Percentiles rank a stretch among this genome's conserved stretches.
phyloP scores from a whole-genome alignment of 2,113 vertebrate genomes.

The Zingel zingel region DNA sequence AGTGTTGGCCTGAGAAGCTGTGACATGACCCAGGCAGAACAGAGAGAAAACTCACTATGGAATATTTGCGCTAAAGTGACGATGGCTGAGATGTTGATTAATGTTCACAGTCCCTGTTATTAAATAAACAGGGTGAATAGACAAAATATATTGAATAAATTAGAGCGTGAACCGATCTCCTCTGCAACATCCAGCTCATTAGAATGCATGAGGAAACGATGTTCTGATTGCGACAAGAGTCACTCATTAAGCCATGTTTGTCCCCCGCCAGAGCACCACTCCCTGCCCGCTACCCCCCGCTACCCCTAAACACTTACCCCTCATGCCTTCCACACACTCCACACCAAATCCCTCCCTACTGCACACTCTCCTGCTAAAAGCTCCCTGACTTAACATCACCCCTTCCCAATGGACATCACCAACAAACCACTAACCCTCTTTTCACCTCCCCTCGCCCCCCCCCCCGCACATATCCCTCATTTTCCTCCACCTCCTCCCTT shows the following conservation, averaged over 20 bases:
- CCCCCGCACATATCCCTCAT: conserved; percentile 26
- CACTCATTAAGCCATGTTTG: conserved; percentile 84
- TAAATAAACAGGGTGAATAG: conserved; percentile 83
- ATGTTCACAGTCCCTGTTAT: conserved; percentile 78
- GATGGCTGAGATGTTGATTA: conserved; percentile 82
- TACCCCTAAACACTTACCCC: conserved; percentile 75
- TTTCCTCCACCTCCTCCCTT: conserved; percentile 55
- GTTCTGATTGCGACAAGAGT: conserved; percentile 84
- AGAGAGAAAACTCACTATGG: conserved; percentile 58
- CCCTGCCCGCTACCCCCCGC: conserved; percentile 42
- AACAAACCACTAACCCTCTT: conserved; percentile 70
- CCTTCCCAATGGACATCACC: conserved; percentile 75
- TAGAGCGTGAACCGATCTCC: conserved; percentile 75
- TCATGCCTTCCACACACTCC: conserved; percentile 67
- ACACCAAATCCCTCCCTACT: conserved; percentile 71
- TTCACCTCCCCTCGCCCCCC: conserved; percentile 37
- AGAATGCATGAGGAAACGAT: conserved; percentile 83
- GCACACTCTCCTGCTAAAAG: conserved; percentile 70
- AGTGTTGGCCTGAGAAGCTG: conserved; percentile 61
- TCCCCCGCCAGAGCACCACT: conserved; percentile 70
- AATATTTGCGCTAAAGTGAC: conserved; percentile 74
- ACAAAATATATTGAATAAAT: conserved; percentile 85
- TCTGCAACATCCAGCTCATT: conserved; percentile 80
- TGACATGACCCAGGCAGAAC: conserved; percentile 59
- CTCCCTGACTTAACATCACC: conserved; percentile 72